These are phyloP conservation scores for Choloepus hoffmanni DNA, from an alignment of 2,113 vertebrate genomes.

Conservation along the genomic window DNA sequence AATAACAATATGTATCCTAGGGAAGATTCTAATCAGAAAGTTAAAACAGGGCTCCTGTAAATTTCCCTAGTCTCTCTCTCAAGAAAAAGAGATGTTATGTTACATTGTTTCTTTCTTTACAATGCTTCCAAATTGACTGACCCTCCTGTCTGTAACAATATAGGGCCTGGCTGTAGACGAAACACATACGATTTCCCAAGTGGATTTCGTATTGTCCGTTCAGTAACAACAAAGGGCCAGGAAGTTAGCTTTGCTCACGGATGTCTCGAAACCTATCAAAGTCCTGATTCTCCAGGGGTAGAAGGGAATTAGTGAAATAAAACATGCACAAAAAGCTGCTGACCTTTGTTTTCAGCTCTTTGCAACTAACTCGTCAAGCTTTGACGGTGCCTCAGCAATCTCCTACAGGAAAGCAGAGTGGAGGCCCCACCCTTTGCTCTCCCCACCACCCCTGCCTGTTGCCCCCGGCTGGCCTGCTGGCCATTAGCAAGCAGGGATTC, in stretches of 20 bases:
- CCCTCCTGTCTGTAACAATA: neutral
- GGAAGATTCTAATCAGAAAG: constrained; percentile 45
- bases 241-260: neutral
- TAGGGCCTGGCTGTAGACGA: neutral
- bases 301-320: neutral
- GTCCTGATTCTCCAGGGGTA: neutral
- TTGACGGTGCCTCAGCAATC: neutral
- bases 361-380: constrained; percentile 5
- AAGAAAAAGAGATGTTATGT: neutral
- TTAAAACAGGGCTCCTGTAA: neutral
- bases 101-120: neutral
- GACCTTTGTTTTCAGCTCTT: constrained; percentile 4
- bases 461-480: neutral
- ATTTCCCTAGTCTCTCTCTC: neutral
- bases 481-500: constrained; percentile 41
- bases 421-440: neutral
- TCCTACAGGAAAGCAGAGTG: neutral
- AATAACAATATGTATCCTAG: neutral
- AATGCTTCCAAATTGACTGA: neutral
- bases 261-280: neutral
- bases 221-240: neutral
- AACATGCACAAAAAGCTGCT: neutral
- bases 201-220: neutral
- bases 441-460: neutral
- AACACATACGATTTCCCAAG: neutral